Conservation (phyloP, 2,888 invertebrate genomes). For the Yponomeuta malinellus region DNA sequence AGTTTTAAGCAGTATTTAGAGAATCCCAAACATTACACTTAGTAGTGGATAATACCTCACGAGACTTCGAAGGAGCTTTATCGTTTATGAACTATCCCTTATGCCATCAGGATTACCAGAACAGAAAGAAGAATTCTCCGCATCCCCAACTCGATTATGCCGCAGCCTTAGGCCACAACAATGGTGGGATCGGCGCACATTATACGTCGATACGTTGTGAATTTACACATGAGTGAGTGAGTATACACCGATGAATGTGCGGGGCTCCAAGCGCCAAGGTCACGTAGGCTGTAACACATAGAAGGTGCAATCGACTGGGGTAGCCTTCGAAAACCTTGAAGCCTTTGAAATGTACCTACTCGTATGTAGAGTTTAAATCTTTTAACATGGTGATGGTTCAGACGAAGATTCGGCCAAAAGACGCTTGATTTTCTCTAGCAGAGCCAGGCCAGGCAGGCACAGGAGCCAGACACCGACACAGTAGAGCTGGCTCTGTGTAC, state of each 20-base stretch:
- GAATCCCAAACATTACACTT: too few species aligned
- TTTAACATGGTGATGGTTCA: too few species aligned
- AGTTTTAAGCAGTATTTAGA: too few species aligned
- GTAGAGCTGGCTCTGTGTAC: too few species aligned
- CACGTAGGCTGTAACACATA: neutral
- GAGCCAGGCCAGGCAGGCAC: too few species aligned
- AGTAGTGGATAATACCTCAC: too few species aligned
- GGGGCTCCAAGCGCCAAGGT: constrained; percentile 5
- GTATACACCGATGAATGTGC: neutral
- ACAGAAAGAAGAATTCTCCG: neutral
- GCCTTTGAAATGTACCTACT: neutral
- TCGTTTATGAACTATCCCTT: neutral
- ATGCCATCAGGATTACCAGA: neutral
- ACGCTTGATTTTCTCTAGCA: too few species aligned
- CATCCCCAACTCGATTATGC: neutral
- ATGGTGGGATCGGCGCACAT: constrained; percentile 43
- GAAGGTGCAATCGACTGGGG: neutral
- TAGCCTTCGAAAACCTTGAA: neutral
- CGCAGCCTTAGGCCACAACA: constrained; percentile 26
- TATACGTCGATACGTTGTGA: constrained; percentile 34
- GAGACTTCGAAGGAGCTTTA: too few species aligned
- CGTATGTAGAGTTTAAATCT: too few species aligned
- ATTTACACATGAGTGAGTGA: constrained; percentile 26
- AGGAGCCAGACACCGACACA: too few species aligned
- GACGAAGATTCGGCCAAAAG: too few species aligned